Evolutionary conservation across 2,113 vertebrate genomes (phyloP).

Genomic region (Piaya cayana): DNA sequence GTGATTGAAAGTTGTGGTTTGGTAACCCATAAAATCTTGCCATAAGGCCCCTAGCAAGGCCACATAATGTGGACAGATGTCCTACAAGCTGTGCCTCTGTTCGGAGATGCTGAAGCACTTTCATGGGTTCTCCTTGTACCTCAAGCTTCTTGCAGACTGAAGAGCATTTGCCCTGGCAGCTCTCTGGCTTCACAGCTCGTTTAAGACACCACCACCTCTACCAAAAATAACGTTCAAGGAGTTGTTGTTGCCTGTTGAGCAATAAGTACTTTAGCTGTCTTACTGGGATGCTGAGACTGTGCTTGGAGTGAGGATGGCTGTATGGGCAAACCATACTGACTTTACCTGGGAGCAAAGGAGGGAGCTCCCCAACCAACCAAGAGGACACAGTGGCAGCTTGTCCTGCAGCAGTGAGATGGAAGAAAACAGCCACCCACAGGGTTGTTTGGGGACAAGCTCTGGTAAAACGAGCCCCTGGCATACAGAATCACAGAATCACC

Average conservation of each 20-base stretch:
- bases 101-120: neutral
- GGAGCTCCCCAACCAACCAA: neutral
- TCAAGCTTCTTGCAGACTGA: neutral
- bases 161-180: neutral
- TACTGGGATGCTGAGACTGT: neutral
- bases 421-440: neutral
- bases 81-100: accelerated
- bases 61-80: neutral
- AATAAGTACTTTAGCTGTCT: neutral
- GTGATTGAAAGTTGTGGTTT: neutral
- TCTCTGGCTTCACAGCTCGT: neutral
- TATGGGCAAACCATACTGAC: neutral
- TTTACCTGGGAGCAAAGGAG: neutral
- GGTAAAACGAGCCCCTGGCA: neutral
- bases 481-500: no score
- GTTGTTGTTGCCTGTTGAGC: neutral
- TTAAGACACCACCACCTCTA: neutral
- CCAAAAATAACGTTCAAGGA: neutral
- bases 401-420: neutral
- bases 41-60: accelerated
- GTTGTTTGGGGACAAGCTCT: neutral
- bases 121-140: neutral
- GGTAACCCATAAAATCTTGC: neutral
- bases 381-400: accelerated
- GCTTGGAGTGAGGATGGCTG: neutral